phyloP scores from a whole-genome alignment of 2,888 invertebrate genomes.

The Elmis aenea region DNA sequence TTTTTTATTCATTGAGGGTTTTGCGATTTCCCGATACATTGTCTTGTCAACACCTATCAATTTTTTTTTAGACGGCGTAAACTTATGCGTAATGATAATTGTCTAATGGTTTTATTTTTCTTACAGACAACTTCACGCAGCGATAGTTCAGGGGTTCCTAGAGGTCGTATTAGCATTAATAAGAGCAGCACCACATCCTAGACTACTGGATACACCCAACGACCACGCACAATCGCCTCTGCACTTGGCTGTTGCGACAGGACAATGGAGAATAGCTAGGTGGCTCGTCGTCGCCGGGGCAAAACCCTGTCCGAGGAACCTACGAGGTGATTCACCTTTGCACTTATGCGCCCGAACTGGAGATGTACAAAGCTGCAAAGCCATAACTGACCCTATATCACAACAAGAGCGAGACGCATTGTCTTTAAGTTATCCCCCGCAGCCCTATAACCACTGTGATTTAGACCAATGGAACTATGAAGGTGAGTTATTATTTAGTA shows the following conservation, averaged over 20 bases:
- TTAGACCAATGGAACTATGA: conserved; percentile 80
- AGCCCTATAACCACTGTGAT: conserved; percentile 47
- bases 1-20: no score
- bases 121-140: conserved; percentile 78
- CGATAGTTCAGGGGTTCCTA: conserved; percentile 70
- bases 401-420: conserved; percentile 45
- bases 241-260: conserved; percentile 79
- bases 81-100: no score
- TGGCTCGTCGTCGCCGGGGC: conserved; percentile 79
- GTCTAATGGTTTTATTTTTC: conserved; percentile 16
- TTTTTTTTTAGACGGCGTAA: no score
- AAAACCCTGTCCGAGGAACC: conserved; percentile 58
- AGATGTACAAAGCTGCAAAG: conserved; percentile 65
- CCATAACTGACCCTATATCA: conserved; percentile 64
- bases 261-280: conserved; percentile 68
- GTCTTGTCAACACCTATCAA: no score
- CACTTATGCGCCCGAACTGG: conserved; percentile 76
- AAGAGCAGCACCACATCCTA: conserved; percentile 70
- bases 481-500: conserved; percentile 58
- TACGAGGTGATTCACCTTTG: conserved; percentile 78
- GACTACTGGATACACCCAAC: conserved; percentile 74
- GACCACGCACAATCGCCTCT: conserved; percentile 75
- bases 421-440: conserved; percentile 38
- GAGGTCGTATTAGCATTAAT: conserved; percentile 72
- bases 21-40: no score